Percentiles rank a stretch among this genome's conserved stretches.
Evolutionary conservation across 2,888 invertebrate species (phyloP).

Genomic region (Andrena flavipes): DNA sequence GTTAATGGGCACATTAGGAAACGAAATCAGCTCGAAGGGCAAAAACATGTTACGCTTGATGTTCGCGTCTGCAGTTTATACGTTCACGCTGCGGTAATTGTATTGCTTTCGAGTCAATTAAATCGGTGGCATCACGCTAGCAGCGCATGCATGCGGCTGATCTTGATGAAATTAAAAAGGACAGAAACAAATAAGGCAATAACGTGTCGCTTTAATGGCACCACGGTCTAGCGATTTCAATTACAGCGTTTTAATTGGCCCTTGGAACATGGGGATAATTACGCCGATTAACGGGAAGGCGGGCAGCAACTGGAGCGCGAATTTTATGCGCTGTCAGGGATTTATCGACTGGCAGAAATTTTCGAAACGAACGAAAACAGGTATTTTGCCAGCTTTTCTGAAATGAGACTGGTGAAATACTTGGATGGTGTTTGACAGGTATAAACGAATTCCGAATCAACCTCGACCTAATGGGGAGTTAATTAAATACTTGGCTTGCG

Average conservation of each 20-base stretch:
- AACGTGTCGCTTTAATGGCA: constrained; percentile 57
- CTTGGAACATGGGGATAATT: constrained; percentile 38
- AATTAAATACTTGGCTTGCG: neutral
- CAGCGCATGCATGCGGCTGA: neutral
- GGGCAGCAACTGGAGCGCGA: constrained; percentile 50
- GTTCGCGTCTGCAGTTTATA: neutral
- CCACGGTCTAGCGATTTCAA: constrained; percentile 51
- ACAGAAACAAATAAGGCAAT: constrained; percentile 47
- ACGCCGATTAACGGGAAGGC: constrained; percentile 54
- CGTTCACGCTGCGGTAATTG: neutral
- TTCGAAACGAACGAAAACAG: neutral
- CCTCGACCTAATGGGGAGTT: neutral
- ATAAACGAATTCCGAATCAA: neutral
- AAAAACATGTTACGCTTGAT: neutral
- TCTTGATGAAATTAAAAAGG: constrained; percentile 28
- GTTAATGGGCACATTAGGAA: neutral
- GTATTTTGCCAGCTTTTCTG: neutral
- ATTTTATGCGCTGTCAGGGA: constrained; percentile 38
- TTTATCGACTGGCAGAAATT: constrained; percentile 33
- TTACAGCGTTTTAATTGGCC: constrained; percentile 57
- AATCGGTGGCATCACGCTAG: neutral
- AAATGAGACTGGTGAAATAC: neutral
- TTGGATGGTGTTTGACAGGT: neutral
- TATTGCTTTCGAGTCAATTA: constrained; percentile 15
- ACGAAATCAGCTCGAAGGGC: neutral